Conservation (phyloP, 2,888 invertebrate genomes). For the Palloptera scutellata region DNA sequence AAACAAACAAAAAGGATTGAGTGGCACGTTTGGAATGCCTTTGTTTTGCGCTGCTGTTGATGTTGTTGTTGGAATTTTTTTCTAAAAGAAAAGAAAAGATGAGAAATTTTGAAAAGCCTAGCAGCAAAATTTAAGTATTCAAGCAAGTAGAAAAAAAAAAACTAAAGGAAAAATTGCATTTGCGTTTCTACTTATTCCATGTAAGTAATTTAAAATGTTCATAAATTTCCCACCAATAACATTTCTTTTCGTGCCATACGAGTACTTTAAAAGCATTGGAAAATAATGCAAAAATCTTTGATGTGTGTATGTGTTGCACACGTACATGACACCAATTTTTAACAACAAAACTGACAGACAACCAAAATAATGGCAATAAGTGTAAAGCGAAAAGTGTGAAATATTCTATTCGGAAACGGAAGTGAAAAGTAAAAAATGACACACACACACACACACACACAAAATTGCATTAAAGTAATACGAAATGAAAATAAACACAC, state of each 20-base stretch:
- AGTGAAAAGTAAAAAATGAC: slow-evolving; percentile 16
- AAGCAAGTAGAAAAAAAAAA: neutral
- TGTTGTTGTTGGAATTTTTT: neutral
- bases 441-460: slow-evolving; percentile 13
- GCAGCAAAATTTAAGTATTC: neutral
- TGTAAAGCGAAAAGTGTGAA: slow-evolving; percentile 10
- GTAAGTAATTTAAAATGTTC: neutral
- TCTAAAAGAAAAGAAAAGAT: neutral
- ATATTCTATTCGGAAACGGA: slow-evolving; percentile 19
- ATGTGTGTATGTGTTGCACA: neutral
- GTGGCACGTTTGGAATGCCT: neutral
- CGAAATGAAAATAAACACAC: slow-evolving; percentile 28
- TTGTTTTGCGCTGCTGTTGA: neutral
- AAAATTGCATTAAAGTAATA: slow-evolving; percentile 34
- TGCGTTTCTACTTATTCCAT: too few species aligned
- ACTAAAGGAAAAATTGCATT: too few species aligned
- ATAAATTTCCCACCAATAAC: too few species aligned
- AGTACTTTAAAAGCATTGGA: too few species aligned
- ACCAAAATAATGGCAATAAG: neutral
- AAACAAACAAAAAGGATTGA: neutral
- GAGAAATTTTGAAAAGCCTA: neutral
- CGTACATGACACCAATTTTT: slow-evolving; percentile 21
- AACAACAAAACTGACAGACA: slow-evolving; percentile 12
- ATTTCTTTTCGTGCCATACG: too few species aligned
- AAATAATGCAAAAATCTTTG: too few species aligned